Evolutionary conservation across 2,113 vertebrate species (phyloP), one percentile per base, ranked within the genome.

Genomic region (Corythornis madagascariensis): DNA sequence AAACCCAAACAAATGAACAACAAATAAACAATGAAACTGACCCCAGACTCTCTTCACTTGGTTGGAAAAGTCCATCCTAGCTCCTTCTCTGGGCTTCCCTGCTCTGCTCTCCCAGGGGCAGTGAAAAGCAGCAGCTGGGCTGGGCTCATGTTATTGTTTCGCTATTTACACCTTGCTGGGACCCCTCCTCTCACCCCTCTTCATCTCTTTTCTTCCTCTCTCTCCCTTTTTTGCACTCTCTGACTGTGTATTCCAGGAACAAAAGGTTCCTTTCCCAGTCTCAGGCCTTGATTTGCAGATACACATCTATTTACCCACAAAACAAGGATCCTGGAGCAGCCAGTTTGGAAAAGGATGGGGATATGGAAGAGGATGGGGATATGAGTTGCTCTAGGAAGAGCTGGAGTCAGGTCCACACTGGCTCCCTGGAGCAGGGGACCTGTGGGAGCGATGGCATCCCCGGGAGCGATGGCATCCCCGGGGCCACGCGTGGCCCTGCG

Each of bases 381-480:
- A 19, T 1, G 0, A 38, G 38, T 38, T 38, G 9, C 26, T 40
- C 17, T 1, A 28, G 19, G 20, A 11, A 52, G 9, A 26, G 16
- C 9, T 35, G 57, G 57, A 77, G 26, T 57, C 43, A 21, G 2
- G 4, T 5, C 28, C 0, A 0, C 4, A 24, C 53, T 3, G 0
- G n/a, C 28, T 87, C 20, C 35, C 24, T 3, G 7, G 20, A 64
- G 38, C 61, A 43, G 59, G 33, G 56, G 56, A 33, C n/a, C 56
- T 22, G 56, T 13, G 1, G 60, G 60, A 43, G 8, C 29, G 26
- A 55, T 35, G 4, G 45, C 76, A 91, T 69, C 66, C 66, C 55
- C 0, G 3, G 69, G 83, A 38, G 13, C 13, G 10, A 22, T 47
- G 6, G 56, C 76, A 90, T 76, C 66, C 57, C 45, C 0, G 4